Base-by-base conservation (phyloP, 2,888 invertebrate species). In the Aspidapion aeneum region DNA sequence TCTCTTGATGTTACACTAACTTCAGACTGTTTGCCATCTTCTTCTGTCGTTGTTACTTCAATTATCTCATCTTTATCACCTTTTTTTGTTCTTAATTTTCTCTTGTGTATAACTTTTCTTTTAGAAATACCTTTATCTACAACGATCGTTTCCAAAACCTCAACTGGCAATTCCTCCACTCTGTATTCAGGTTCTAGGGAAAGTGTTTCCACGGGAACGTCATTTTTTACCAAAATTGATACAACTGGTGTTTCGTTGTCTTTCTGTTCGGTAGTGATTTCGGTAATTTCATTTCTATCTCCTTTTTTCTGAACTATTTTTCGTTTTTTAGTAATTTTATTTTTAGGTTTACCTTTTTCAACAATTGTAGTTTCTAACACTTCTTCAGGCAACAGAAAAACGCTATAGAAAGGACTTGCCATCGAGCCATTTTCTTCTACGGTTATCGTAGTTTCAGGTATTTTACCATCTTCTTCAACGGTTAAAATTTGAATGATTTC, bases 21-120 rank as follows among this genome's bases (percentile, higher is more conserved):
- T 71, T 78, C 74, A 2, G 80, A 78, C 58, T 79, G 73, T 60
- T 76, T 73, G 21, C 78, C 79, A 55, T 81, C 80, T 70, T 79
- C 75, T 70, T 73, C 70, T 9, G 70, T 66, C 54, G 72, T 74
- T 1, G 70, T 66, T 21, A 71, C 68, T 63, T 72, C 68, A 19
- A 74, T 69, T 58, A 67, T 58, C 68, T 83, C 81, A 54, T 80
- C 65, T 60, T 76, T 76, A 16, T 72, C 74, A 1, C 77, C 79
- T 17, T 74, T 74, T 18, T 71, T 71, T 66, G 75, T 79, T 50
- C 75, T 79, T 12, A 75, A 75, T 0, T 77, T 76, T 20, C 76
- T 73, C 61, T 78, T 80, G 64, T 75, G 79, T 2, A 73, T 67
- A 20, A 71, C 69, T 48, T 73, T 74, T 49, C 64, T 71, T 61